Evolutionary conservation across 2,888 invertebrate genomes (phyloP).

Genomic region (Pollenia amentaria): DNA sequence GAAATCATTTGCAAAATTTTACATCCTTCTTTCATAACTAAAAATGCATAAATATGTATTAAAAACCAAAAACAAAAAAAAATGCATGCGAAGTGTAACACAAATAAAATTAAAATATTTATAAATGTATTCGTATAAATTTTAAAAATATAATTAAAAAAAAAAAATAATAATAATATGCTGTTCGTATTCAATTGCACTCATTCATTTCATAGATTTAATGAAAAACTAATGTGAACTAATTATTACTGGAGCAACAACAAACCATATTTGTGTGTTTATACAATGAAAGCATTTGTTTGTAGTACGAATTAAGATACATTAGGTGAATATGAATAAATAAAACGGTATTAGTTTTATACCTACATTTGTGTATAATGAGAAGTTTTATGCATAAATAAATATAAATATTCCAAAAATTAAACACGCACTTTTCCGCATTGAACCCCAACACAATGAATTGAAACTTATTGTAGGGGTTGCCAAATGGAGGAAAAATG

Average conservation of each 20-base stretch:
- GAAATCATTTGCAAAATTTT: slow-evolving; percentile 74
- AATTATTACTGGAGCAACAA: slow-evolving; percentile 51
- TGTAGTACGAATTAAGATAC: slow-evolving; percentile 16
- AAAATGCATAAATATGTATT: slow-evolving; percentile 52
- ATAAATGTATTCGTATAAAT: not conserved
- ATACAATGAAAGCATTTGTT: slow-evolving; percentile 22
- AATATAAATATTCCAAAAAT: slow-evolving; percentile 72
- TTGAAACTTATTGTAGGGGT: slow-evolving; percentile 23
- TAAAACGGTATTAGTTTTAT: slow-evolving; percentile 34
- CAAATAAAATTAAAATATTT: slow-evolving; percentile 22
- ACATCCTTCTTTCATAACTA: slow-evolving; percentile 67
- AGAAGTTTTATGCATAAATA: slow-evolving; percentile 64
- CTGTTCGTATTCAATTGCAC: slow-evolving; percentile 41
- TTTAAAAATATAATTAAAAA: slow-evolving; percentile 45
- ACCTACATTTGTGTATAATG: slow-evolving; percentile 41
- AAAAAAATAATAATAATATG: slow-evolving; percentile 20
- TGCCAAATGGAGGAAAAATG: slow-evolving; percentile 10
- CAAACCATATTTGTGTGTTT: slow-evolving; percentile 31
- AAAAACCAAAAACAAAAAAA: not conserved
- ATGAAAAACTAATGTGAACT: slow-evolving; percentile 67
- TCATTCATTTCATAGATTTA: slow-evolving; percentile 61
- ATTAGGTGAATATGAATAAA: slow-evolving; percentile 30
- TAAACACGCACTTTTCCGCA: slow-evolving; percentile 78
- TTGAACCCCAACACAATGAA: slow-evolving; percentile 61
- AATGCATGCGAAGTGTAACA: not conserved